A percentile compares a stretch with the other conserved stretches of the same genome.
Evolutionary conservation across 2,888 invertebrate genomes (phyloP).

Genomic region (Pandemis corylana): DNA sequence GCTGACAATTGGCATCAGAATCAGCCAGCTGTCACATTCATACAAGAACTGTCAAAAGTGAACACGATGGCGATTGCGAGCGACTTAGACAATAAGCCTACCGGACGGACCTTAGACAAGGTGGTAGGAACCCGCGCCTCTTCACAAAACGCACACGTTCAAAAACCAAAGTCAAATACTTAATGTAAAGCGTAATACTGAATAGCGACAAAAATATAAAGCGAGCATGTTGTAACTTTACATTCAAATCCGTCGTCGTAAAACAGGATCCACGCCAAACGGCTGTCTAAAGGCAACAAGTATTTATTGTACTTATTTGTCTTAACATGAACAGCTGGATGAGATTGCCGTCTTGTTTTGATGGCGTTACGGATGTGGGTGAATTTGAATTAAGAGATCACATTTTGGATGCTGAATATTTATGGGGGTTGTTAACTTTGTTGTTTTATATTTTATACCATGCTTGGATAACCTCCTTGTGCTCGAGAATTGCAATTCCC

Average conservation of each 20-base stretch:
- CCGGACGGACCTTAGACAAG: too few species aligned
- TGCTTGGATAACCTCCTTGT: neutral
- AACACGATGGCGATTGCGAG: too few species aligned
- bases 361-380: conserved; percentile 19
- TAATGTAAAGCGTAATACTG: too few species aligned
- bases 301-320: conserved; percentile 42
- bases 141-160: too few species aligned
- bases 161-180: too few species aligned
- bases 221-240: conserved; percentile 32
- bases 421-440: conserved; percentile 19
- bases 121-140: too few species aligned
- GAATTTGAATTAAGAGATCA: conserved; percentile 19
- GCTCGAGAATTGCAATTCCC: neutral
- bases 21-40: too few species aligned
- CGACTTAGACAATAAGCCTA: too few species aligned
- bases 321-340: conserved; percentile 34
- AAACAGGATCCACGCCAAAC: conserved; percentile 34
- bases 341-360: conserved; percentile 37
- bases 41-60: too few species aligned
- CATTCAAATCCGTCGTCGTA: conserved; percentile 37
- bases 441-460: neutral
- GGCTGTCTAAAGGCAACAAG: conserved; percentile 37
- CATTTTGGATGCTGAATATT: conserved; percentile 25
- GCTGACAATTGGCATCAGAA: too few species aligned
- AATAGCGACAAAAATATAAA: neutral